A percentile compares a stretch with the other conserved stretches of the same genome.
Evolutionary conservation across 2,888 invertebrate genomes (phyloP).

Genomic region (Andrena chrysosceles): DNA sequence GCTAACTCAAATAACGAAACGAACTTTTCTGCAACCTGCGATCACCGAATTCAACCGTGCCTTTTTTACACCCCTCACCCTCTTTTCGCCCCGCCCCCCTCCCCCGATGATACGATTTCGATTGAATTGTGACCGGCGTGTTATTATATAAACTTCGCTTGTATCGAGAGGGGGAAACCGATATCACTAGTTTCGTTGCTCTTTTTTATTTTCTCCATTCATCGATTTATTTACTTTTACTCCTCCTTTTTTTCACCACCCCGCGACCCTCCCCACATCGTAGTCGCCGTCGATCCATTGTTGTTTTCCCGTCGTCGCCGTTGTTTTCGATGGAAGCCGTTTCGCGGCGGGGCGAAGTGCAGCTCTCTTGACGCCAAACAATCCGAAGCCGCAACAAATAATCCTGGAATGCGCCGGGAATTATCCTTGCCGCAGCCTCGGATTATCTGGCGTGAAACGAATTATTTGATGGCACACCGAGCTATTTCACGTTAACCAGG

Average conservation of each 20-base stretch:
- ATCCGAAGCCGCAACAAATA: conserved; percentile 62
- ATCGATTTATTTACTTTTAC: conserved; percentile 11
- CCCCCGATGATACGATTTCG: conserved; percentile 42
- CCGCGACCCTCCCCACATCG: not conserved
- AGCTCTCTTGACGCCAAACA: conserved; percentile 57
- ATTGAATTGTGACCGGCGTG: conserved; percentile 37
- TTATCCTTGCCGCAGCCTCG: conserved; percentile 59
- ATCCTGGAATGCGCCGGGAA: conserved; percentile 59
- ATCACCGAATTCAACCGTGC: conserved; percentile 36
- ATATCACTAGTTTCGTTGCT: not conserved
- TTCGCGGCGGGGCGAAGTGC: conserved; percentile 2
- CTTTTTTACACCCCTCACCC: not conserved
- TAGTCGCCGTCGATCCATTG: not conserved
- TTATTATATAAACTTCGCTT: conserved; percentile 19
- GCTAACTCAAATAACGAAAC: conserved; percentile 54
- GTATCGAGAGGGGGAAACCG: not conserved
- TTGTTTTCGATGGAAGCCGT: not conserved
- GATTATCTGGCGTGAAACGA: conserved; percentile 62
- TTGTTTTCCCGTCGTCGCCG: not conserved
- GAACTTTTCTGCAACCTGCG: conserved; percentile 47
- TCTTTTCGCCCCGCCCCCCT: too few species aligned
- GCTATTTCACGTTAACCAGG: conserved; percentile 60
- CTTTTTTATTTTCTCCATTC: conserved; percentile 1
- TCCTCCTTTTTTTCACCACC: not conserved
- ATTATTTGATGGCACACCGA: conserved; percentile 60